Evolutionary conservation across 2,797 vertebrate species (phyloP).

Genomic region (Schizopygopsis malacanthus): DNA sequence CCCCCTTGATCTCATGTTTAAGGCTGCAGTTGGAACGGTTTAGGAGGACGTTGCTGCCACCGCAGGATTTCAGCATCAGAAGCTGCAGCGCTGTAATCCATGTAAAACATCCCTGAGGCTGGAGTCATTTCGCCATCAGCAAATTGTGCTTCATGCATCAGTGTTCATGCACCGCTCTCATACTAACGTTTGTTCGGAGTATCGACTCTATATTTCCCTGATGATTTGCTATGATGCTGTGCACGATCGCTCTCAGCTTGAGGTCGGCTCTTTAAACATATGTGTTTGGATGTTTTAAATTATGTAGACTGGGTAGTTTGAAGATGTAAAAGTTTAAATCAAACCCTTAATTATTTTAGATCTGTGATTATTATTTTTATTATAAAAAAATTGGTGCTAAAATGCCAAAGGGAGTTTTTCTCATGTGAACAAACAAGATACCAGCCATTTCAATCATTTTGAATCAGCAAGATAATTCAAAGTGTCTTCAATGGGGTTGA

Average conservation of each 20-base stretch:
- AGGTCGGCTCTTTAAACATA: background rate
- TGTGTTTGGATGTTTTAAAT: slow-evolving; percentile 19
- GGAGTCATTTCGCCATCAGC: slow-evolving; percentile 9
- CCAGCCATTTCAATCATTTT: background rate
- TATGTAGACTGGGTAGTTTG: slow-evolving; percentile 26
- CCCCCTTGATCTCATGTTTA: slow-evolving; percentile 48
- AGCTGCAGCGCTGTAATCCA: background rate
- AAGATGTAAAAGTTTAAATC: slow-evolving; percentile 10
- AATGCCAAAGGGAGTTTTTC: background rate
- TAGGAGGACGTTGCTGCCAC: background rate
- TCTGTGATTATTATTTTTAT: slow-evolving; percentile 10
- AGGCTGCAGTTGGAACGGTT: slow-evolving; percentile 2
- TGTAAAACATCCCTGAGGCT: slow-evolving; percentile 28
- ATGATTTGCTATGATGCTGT: slow-evolving; percentile 9
- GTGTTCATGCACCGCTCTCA: background rate
- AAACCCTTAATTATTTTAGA: background rate
- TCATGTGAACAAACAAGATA: background rate
- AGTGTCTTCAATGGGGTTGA: background rate
- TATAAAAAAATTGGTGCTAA: background rate
- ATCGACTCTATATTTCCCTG: slow-evolving; percentile 23
- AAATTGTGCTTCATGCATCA: background rate
- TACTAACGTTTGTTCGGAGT: background rate
- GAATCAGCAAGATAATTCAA: slow-evolving; percentile 11
- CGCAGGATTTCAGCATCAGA: slow-evolving; percentile 23
- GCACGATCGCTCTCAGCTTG: background rate